Percentiles rank a stretch among this genome's conserved stretches.
Evolutionary conservation across 2,888 invertebrate genomes (phyloP).

Genomic region (Deilephila porcellus): DNA sequence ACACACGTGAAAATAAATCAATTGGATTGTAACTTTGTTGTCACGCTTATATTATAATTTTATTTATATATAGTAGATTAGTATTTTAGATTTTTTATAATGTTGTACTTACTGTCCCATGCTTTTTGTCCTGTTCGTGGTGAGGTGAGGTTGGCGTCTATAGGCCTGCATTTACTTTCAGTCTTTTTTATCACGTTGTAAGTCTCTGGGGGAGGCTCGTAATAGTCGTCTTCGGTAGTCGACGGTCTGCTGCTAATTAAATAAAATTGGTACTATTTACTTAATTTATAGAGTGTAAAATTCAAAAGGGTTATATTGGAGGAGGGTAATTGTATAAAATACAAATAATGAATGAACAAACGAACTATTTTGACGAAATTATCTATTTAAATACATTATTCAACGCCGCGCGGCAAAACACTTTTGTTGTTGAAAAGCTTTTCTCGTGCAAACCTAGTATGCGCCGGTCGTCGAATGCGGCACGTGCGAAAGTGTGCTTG

Average conservation of each 20-base stretch:
- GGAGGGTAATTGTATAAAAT: no score
- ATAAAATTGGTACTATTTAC: neutral
- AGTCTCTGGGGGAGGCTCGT: conserved; percentile 48
- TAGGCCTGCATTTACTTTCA: conserved; percentile 41
- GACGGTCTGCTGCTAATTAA: neutral
- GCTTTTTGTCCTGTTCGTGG: conserved; percentile 53
- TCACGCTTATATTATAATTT: no score
- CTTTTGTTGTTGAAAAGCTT: neutral
- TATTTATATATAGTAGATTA: neutral
- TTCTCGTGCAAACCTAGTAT: no score
- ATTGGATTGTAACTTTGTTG: no score
- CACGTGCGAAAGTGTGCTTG: no score
- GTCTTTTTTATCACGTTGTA: conserved; percentile 39
- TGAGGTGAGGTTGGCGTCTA: conserved; percentile 42
- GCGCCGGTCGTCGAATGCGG: no score
- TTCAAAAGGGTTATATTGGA: neutral
- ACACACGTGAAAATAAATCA: no score
- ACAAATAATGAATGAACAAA: no score
- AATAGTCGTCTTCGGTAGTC: conserved; percentile 34
- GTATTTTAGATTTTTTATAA: neutral
- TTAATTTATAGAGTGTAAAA: neutral
- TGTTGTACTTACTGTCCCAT: conserved; percentile 54
- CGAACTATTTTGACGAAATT: no score
- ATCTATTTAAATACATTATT: no score
- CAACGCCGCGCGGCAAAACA: no score